phyloP scores from a whole-genome alignment of 1,140 invertebrate genomes.

The Macrosteles quadrilineatus region DNA sequence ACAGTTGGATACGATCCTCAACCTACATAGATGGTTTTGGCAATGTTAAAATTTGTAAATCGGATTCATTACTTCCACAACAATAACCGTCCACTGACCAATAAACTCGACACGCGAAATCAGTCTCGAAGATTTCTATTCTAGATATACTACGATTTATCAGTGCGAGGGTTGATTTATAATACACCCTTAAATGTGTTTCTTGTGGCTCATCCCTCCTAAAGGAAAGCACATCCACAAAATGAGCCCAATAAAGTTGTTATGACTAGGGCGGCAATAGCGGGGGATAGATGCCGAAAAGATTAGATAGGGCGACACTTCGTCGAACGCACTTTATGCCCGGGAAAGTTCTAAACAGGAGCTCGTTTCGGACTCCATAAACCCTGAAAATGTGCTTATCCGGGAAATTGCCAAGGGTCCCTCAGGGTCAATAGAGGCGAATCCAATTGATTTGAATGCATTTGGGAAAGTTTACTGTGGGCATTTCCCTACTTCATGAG shows the following conservation, averaged over 20 bases:
- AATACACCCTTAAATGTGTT: no score
- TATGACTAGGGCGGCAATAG: neutral
- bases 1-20: no score
- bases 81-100: no score
- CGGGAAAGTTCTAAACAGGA: conserved; percentile 3
- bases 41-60: no score
- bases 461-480: neutral
- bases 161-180: no score
- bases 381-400: conserved; percentile 6
- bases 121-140: no score
- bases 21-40: no score
- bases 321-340: neutral
- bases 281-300: neutral
- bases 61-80: no score
- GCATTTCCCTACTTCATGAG: neutral
- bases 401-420: conserved; percentile 7
- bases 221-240: neutral
- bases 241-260: conserved; percentile 10
- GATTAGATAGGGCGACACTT: neutral
- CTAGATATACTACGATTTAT: no score
- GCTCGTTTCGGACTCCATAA: conserved; percentile 1
- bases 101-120: no score
- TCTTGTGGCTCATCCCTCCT: neutral
- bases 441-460: conserved; percentile 12
- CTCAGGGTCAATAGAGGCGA: neutral